A percentile compares a stretch with the other conserved stretches of the same genome.
phyloP scores from a whole-genome alignment of 1,140 invertebrate species.

The Ladona fulva region DNA sequence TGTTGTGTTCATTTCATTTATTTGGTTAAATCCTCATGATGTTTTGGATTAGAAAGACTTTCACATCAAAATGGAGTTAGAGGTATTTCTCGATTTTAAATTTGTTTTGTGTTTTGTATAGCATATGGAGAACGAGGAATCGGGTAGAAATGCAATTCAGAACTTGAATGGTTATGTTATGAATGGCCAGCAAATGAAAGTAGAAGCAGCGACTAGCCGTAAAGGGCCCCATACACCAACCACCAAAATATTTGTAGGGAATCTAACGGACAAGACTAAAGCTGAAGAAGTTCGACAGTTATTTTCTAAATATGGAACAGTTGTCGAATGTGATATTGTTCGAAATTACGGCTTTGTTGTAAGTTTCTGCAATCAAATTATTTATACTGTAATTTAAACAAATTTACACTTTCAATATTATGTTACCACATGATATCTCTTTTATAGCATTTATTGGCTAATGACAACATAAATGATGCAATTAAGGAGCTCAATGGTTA shows the following conservation, averaged over 20 bases:
- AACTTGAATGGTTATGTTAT: slow-evolving; percentile 81
- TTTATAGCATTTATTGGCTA: slow-evolving; percentile 59
- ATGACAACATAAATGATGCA: slow-evolving; percentile 71
- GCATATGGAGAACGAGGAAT: slow-evolving; percentile 90
- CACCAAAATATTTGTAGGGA: slow-evolving; percentile 84
- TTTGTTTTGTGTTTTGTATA: slow-evolving; percentile 30
- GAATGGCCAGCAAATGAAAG: slow-evolving; percentile 81
- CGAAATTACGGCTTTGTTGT: slow-evolving; percentile 83
- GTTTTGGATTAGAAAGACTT: background rate
- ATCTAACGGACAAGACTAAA: slow-evolving; percentile 80
- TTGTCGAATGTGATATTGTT: slow-evolving; percentile 84
- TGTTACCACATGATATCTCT: background rate
- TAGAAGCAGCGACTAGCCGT: slow-evolving; percentile 79
- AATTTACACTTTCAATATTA: too few relatives aligned
- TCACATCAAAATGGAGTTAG: background rate
- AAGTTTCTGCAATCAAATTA: slow-evolving; percentile 22
- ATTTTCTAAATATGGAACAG: slow-evolving; percentile 79
- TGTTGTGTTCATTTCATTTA: background rate
- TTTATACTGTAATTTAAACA: too few relatives aligned
- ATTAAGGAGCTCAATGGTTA: slow-evolving; percentile 75
- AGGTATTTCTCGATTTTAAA: background rate
- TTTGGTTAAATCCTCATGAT: background rate
- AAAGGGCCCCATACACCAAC: slow-evolving; percentile 75
- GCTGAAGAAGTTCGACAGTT: slow-evolving; percentile 75
- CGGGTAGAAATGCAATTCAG: slow-evolving; percentile 83